These are phyloP conservation scores for Acanthosepion esculentum DNA, from an alignment of 2,888 invertebrate species.

Conservation along the genomic window DNA sequence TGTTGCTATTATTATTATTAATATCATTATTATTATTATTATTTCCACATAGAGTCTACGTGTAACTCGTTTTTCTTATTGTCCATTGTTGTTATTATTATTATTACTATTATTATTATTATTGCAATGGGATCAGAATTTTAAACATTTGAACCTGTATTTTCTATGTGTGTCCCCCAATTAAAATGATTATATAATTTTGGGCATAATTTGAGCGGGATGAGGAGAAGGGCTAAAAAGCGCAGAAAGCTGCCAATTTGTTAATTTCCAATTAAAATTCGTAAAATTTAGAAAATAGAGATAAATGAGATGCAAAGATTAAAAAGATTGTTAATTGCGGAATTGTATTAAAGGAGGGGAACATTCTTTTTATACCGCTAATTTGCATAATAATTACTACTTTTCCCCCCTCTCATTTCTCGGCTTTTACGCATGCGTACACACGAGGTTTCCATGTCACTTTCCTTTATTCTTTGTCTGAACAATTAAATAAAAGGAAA, in stretches of 20 bases:
- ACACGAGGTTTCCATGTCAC: background rate
- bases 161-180: background rate
- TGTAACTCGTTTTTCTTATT: no score
- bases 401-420: background rate
- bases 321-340: background rate
- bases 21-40: no score
- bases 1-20: no score
- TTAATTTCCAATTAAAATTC: conserved; percentile 33
- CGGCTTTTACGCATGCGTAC: background rate
- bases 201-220: background rate
- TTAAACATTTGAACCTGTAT: conserved; percentile 33
- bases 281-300: background rate
- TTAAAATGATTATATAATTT: conserved; percentile 21
- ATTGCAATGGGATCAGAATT: background rate
- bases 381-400: background rate
- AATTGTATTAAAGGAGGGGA: conserved; percentile 17
- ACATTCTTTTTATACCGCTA: background rate
- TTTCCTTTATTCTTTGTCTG: no score
- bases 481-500: background rate
- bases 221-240: background rate
- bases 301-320: background rate
- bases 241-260: background rate
- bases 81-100: no score
- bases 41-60: no score
- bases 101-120: background rate